Base-by-base conservation (phyloP, 2,797 vertebrate species). In the Amphiprion clarkii region DNA sequence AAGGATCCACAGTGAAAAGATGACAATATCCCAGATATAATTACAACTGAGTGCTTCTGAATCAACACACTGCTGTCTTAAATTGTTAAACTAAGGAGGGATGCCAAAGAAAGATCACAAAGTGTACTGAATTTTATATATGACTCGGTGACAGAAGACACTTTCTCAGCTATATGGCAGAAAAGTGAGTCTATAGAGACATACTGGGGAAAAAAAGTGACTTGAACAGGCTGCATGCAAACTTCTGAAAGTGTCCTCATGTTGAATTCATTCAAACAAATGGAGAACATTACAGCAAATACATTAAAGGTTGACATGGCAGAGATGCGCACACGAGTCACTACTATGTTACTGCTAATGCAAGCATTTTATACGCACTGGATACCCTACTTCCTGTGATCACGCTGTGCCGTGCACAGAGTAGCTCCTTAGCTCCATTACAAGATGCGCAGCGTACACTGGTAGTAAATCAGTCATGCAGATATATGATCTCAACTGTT, bases 391-490 rank as follows among this genome's bases (percentile, higher is more conserved):
- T 56, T 55, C n/a, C 39, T 31, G 21, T 56, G 66, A 61, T 59
- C 49, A 27, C 3, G 27, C 27, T 48, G 44, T 60, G 29, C 46
- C 42, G 54, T 54, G 59, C 29, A 52, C 19, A 67, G 53, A 79
- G 67, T 8, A 68, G 31, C 49, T 69, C 9, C 65, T 69, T 49
- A 64, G 29, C 31, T 68, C 33, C 21, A 69, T 60, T 62, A 48
- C 61, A 33, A 73, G 51, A 51, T 65, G 55, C 27, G 54, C 29
- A 56, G 51, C 66, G 51, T 48, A 23, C 67, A 67, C 6, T 66
- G 61, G 46, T 48, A 61, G 70, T 57, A 71, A 57, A 74, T 79
- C 76, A 67, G 63, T 83, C 58, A 88, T 88, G 81, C 78, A 84
- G 77, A 86, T 59, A 54, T 71, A 71, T 31, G 69, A 67, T 82